Evolutionary conservation across 1,140 invertebrate genomes (phyloP), one percentile per base, ranked within the genome.

Genomic region (Scaptomyza hsui): DNA sequence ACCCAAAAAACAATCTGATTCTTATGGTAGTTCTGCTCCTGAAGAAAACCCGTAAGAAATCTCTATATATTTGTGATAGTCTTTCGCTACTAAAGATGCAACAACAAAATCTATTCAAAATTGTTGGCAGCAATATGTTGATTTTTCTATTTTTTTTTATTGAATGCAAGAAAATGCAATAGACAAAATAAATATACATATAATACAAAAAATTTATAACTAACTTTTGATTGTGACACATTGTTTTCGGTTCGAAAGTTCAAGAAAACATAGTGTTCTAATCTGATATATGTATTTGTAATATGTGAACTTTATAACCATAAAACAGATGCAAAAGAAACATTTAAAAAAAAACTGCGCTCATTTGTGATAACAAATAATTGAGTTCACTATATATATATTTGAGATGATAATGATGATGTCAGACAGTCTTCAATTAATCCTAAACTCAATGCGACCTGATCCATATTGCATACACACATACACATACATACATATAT

Each of bases 41-140:
- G 53, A 65, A 26, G 52, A 35, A 45, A 72, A 56, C 53, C 55
- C 49, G 39, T 55, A 45, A 63, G 47, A 81, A 86, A 81, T 64
- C 74, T 85, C 69, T 72, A 65, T 77, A 69, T 77, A 81, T 86
- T 72, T 85, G 81, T 85, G 81, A 85, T 85, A 85, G 73, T 79
- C 60, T 79, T 75, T 79, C 76, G 71, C 63, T 78, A 78, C 70
- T 56, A 52, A 74, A 56, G 69, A 56, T 64, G 16, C 32, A 57
- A 63, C 24, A 53, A 52, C 5, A 35, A 53, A 63, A 55, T 55
- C 24, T 49, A 56, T 56, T 26, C 12, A 47, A 70, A 35, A 21
- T 63, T 56, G 12, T 59, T 65, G 32, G 51, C 15, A 13, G n/a
- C n/a, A 24, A 44, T n/a, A 51, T 13, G 29, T 37, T 44, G 7